phyloP scores from a whole-genome alignment of 1,140 invertebrate species.

The Marisa cornuarietis region DNA sequence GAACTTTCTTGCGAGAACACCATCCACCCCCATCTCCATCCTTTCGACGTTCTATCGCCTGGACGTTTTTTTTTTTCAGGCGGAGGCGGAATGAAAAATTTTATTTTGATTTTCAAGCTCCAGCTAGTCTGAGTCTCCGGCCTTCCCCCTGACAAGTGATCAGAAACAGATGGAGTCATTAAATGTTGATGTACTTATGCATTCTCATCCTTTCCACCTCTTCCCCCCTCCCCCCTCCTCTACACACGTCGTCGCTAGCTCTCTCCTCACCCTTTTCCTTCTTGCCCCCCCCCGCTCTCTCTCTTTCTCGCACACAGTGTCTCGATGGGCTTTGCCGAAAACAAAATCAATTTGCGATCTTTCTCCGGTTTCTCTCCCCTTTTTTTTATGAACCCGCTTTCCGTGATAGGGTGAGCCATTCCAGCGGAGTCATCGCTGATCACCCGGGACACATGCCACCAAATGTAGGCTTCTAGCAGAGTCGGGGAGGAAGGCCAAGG shows the following conservation, averaged over 20 bases:
- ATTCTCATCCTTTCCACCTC: not conserved
- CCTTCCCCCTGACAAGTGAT: not conserved
- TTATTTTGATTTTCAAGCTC: conserved; percentile 13
- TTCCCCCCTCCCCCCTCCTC: not conserved
- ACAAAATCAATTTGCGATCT: conserved; percentile 7
- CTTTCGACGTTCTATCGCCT: too few relatives aligned
- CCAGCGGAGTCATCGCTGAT: not conserved
- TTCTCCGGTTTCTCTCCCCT: not conserved
- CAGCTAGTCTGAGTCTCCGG: not conserved
- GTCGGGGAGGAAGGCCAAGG: not conserved
- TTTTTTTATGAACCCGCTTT: not conserved
- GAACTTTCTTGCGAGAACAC: too few relatives aligned
- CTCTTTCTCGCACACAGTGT: too few relatives aligned
- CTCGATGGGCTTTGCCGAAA: not conserved
- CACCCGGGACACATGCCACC: not conserved
- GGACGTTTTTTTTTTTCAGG: too few relatives aligned
- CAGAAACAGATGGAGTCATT: conserved; percentile 12
- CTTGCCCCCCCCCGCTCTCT: too few relatives aligned
- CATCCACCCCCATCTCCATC: too few relatives aligned
- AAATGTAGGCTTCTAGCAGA: not conserved
- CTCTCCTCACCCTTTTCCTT: too few relatives aligned
- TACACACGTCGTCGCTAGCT: too few relatives aligned
- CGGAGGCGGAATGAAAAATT: conserved; percentile 10
- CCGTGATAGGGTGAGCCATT: not conserved
- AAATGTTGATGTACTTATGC: not conserved